Percentiles rank a stretch among this genome's conserved stretches.
These are phyloP conservation scores for Athene noctua DNA, from an alignment of 2,113 vertebrate genomes.

Conservation along the genomic window DNA sequence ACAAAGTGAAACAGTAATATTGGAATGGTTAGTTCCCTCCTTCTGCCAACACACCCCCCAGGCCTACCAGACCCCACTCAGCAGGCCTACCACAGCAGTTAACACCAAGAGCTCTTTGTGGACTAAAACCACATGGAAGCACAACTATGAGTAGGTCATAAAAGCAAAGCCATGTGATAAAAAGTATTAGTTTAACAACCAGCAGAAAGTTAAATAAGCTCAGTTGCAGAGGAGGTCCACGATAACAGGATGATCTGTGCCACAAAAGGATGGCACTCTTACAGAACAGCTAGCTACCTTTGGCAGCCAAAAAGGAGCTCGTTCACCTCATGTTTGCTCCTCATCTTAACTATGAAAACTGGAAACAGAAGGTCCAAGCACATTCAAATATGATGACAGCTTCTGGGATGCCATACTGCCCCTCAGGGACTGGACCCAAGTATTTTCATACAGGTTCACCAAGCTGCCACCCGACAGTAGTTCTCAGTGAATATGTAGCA, in stretches of 20 bases:
- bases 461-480: neutral
- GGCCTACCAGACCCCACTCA: neutral
- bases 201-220: neutral
- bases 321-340: accelerated
- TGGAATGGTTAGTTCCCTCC: neutral
- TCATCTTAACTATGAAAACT: accelerated
- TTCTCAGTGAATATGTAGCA: neutral
- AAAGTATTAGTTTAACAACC: neutral
- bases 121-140: neutral
- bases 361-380: neutral
- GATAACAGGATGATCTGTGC: neutral
- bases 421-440: neutral
- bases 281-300: neutral
- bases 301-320: neutral
- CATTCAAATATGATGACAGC: accelerated
- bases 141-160: accelerated
- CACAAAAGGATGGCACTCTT: accelerated
- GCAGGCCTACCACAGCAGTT: neutral
- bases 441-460: neutral
- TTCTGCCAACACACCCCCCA: neutral
- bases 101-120: neutral
- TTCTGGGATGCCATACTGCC: neutral
- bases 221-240: neutral
- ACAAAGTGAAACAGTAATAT: slow-evolving; percentile 16
- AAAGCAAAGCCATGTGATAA: neutral